A percentile compares a stretch with the other conserved stretches of the same genome.
phyloP scores from a whole-genome alignment of 2,888 invertebrate genomes.

The Machimus atricapillus region DNA sequence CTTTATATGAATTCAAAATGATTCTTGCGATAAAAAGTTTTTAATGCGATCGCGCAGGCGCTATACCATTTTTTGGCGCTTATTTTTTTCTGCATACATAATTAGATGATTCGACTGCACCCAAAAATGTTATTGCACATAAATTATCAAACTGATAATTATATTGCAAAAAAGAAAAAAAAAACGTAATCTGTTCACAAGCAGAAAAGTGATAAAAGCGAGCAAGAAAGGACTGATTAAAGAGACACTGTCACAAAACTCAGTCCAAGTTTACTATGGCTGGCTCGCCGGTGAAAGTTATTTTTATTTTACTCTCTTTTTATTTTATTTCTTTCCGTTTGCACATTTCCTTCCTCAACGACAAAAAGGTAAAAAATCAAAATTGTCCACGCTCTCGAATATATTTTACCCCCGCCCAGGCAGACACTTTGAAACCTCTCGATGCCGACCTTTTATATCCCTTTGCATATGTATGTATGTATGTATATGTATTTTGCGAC shows the following conservation, averaged over 20 bases:
- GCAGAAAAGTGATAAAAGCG: neutral
- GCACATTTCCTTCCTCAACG: neutral
- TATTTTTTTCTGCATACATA: neutral
- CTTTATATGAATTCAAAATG: neutral
- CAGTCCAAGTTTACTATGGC: neutral
- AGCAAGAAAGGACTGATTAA: neutral
- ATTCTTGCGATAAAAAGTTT: neutral
- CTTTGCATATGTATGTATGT: neutral
- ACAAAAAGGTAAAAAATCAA: neutral
- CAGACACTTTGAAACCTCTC: neutral
- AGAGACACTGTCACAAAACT: neutral
- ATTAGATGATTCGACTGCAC: neutral
- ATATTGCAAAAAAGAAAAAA: neutral
- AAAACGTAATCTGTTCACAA: neutral
- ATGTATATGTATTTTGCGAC: neutral
- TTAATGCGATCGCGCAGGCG: neutral
- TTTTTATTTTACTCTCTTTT: slow-evolving; percentile 22
- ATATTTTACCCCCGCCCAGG: neutral
- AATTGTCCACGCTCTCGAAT: neutral
- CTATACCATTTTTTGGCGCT: neutral
- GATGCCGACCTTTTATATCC: neutral
- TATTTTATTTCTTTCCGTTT: neutral
- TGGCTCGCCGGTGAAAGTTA: slow-evolving; percentile 28
- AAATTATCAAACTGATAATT: neutral
- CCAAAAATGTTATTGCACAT: neutral